Base-by-base conservation (phyloP, 1,140 invertebrate species). In the Anoplolepis gracilipes region DNA sequence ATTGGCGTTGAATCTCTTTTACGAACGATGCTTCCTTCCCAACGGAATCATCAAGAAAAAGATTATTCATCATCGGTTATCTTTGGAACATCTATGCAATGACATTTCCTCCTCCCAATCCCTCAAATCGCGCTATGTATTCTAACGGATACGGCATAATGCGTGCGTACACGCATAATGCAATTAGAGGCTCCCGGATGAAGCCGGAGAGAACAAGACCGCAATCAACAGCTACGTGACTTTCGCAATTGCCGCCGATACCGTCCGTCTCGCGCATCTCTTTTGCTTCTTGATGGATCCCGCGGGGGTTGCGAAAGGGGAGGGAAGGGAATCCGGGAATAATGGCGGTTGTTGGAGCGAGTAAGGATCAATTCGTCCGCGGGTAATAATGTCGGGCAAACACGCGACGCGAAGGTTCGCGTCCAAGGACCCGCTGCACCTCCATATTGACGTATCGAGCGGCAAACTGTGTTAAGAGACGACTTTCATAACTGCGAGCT, bases 281-380 rank as follows among this genome's bases (percentile, higher is more conserved):
- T 82, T 67, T 33, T 28, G 39, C 25, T 22, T 42, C 25, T 16
- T 55, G 25, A 36, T 25, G 30, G 25, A 53, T n/a, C 30, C 30
- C 73, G 55, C 30, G 8, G 72, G 16, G 5, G 36, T 36, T 36
- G 62, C 30, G 16, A 13, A 19, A 16, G n/a, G 49, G 11, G 42
- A n/a, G 57, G 11, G 8, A 46, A 57, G 33, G 16, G 10, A 42
- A 25, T 49, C 11, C 22, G 22, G 19, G 36, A 42, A 82, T 82
- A 82, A 82, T 82, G 67, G 67, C 67, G 78, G 67, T 59, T 28
- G 67, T 82, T 72, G n/a, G 36, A 59, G 28, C 53, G 53, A 42
- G 78, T 82, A 73, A 82, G 61, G 78, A 82, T 82, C 78, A 82
- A 82, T 82, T 82, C 67, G 78, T 70, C 77, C 11, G 39, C 25